Base-by-base conservation (phyloP, 2,797 vertebrate species). In the Paramormyrops hopkinsi region DNA sequence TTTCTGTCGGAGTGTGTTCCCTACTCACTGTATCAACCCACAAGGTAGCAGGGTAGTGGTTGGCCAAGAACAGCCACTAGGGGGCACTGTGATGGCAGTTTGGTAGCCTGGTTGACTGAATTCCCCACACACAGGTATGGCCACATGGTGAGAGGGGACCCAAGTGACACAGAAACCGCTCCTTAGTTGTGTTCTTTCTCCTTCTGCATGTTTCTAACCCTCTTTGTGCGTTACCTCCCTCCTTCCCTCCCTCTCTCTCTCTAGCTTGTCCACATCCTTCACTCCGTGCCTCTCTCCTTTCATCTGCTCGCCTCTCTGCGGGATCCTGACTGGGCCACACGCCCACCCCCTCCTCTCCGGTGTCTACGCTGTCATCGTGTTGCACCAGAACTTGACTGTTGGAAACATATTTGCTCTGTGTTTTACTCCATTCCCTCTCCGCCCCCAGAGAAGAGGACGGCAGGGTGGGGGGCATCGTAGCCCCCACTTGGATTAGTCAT, bases 301-400 rank as follows among this genome's bases (percentile, higher is more conserved):
- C 50, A 87, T 37, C 46, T n/a, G 3, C 62, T 12, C 29, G 65
- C 76, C 59, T 11, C 65, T 17, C 65, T 33, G 29, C 29, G 29
- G 65, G 65, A 73, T 37, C 29, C 65, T 37, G 65, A 73, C 65
- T 73, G 65, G 50, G 73, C 76, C 37, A 48, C 7, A 85, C 89
- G 48, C 86, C 88, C 85, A 89, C 50, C 51, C 87, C 44, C 51
- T 17, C 29, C 44, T 69, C 90, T 73, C 51, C 14, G 89, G 87
- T 54, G 88, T 46, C 59, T 33, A 17, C 50, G 33, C 29, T 62
- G 79, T n/a, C 29, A 48, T 46, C 59, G 62, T 9, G 46, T 89
- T 89, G 59, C 51, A 48, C 44, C 44, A 33, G 17, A 48, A 76
- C 54, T 54, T 56, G 54, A 29, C 54, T 85, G 44, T 5, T 44